phyloP scores from a whole-genome alignment of 2,888 invertebrate genomes.

The Abscondita cerata region DNA sequence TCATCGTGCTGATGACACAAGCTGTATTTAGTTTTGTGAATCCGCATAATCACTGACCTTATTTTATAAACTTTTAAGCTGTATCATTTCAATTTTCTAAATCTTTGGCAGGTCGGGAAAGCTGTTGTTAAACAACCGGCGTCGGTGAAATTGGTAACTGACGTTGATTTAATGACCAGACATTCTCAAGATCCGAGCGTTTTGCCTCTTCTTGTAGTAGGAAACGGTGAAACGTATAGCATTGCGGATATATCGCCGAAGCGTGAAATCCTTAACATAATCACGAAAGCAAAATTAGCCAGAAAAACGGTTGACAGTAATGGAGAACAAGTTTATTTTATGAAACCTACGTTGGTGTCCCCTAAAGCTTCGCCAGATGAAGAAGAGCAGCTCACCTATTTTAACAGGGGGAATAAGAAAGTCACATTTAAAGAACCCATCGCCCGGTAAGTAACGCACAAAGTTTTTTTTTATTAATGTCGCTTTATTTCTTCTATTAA shows the following conservation, averaged over 20 bases:
- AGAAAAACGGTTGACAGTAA: constrained; percentile 59
- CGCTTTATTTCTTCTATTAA: constrained; percentile 52
- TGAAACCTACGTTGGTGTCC: constrained; percentile 70
- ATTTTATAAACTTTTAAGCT: no score
- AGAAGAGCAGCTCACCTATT: constrained; percentile 55
- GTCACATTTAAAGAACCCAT: constrained; percentile 79
- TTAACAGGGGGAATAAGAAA: constrained; percentile 61
- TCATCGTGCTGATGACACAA: no score
- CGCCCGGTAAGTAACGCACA: constrained; percentile 67
- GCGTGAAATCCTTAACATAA: constrained; percentile 70
- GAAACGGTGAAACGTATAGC: constrained; percentile 72
- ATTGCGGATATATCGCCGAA: constrained; percentile 72
- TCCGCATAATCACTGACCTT: no score
- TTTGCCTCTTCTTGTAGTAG: constrained; percentile 74
- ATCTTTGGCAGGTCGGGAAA: constrained; percentile 58
- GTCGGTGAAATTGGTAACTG: constrained; percentile 68
- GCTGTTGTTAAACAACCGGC: constrained; percentile 68
- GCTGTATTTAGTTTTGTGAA: no score
- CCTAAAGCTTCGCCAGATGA: constrained; percentile 63
- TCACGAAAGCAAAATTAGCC: constrained; percentile 65
- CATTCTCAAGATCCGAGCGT: constrained; percentile 60
- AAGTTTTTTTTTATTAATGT: constrained; percentile 57
- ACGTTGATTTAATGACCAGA: constrained; percentile 65
- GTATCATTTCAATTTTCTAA: background rate
- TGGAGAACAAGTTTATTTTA: constrained; percentile 77